Conservation (phyloP, 2,888 invertebrate genomes). For the Harpalus rufipes region DNA sequence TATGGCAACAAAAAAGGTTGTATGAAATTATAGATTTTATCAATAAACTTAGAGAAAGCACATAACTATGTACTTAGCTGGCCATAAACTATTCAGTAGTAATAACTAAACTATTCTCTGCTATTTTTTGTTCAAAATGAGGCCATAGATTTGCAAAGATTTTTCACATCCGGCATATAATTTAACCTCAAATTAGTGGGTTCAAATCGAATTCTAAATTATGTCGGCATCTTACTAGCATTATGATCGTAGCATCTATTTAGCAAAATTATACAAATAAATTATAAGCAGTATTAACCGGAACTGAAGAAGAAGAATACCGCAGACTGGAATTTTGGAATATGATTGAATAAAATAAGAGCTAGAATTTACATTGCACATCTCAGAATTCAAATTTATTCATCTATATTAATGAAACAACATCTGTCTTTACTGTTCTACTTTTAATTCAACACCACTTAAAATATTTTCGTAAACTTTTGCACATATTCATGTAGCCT, state of each 20-base stretch:
- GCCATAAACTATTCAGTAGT: background rate
- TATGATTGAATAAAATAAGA: too few relatives aligned
- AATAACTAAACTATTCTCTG: constrained; percentile 4
- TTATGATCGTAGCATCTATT: background rate
- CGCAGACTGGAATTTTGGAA: background rate
- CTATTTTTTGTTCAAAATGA: background rate
- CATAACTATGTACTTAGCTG: constrained; percentile 5
- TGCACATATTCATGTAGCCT: too few relatives aligned
- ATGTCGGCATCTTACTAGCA: background rate
- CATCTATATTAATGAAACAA: too few relatives aligned
- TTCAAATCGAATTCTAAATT: background rate
- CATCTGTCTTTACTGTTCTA: too few relatives aligned
- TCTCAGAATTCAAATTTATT: too few relatives aligned
- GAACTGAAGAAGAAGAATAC: background rate
- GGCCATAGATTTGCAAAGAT: background rate
- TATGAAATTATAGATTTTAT: constrained; percentile 21
- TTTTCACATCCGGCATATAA: background rate
- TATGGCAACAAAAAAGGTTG: background rate
- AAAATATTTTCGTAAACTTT: too few relatives aligned
- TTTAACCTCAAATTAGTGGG: constrained; percentile 10
- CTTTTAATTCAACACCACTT: too few relatives aligned
- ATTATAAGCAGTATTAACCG: background rate
- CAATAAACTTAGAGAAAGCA: constrained; percentile 3
- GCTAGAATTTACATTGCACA: too few relatives aligned
- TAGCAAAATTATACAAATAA: background rate